Conservation (phyloP, 2,888 invertebrate genomes). For the Agrochola macilenta region DNA sequence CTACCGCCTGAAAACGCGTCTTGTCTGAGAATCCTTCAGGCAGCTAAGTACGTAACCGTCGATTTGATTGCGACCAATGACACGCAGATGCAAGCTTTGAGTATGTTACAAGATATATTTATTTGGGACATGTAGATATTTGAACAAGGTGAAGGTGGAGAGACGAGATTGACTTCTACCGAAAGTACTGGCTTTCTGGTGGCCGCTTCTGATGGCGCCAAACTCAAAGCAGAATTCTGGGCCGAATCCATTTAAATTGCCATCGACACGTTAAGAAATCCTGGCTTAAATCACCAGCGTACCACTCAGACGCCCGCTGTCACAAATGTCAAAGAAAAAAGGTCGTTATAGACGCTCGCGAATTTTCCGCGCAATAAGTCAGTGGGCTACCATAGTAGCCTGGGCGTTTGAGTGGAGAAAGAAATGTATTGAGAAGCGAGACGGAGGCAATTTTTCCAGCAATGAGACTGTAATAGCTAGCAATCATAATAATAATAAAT, state of each 20-base stretch:
- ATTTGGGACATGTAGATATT: constrained; percentile 83
- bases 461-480: not conserved
- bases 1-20: constrained; percentile 85
- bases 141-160: not conserved
- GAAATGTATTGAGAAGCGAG: not conserved
- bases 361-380: no score
- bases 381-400: no score
- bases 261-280: not conserved
- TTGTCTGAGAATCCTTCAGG: constrained; percentile 84
- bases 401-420: no score
- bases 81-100: constrained; percentile 80
- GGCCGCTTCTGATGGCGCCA: not conserved
- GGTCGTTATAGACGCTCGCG: no score
- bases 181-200: not conserved
- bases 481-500: constrained; percentile 1
- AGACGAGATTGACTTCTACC: not conserved
- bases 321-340: no score
- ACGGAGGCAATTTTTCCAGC: not conserved
- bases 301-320: no score
- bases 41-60: constrained; percentile 87
- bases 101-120: constrained; percentile 87
- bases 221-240: not conserved
- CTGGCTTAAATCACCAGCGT: not conserved
- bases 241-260: no score
- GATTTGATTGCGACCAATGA: constrained; percentile 80